These are phyloP conservation scores for Oxycera nigricornis DNA, from an alignment of 2,888 invertebrate genomes.

Conservation along the genomic window DNA sequence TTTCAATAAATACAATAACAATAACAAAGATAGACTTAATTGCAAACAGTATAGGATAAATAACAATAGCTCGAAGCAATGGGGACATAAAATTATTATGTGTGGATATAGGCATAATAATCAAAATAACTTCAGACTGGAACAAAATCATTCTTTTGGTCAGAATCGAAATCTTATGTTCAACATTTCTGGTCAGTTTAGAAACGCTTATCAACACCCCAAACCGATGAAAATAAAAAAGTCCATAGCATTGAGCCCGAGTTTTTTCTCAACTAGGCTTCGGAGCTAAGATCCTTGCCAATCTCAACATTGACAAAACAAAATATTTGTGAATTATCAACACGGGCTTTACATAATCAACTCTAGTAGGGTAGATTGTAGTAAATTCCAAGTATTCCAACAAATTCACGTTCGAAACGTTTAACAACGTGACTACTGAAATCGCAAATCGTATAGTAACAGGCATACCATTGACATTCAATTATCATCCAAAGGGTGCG, in stretches of 20 bases:
- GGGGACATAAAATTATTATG: too few species aligned
- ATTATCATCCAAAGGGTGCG: neutral
- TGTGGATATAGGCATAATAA: too few species aligned
- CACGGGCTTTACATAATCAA: neutral
- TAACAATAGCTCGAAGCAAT: too few species aligned
- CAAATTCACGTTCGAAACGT: too few species aligned
- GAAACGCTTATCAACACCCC: neutral
- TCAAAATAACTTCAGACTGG: neutral
- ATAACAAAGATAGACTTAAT: too few species aligned
- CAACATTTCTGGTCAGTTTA: neutral
- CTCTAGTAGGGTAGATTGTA: neutral
- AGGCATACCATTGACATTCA: neutral
- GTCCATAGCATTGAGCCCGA: neutral
- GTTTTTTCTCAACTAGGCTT: constrained; percentile 8
- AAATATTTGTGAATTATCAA: constrained; percentile 7
- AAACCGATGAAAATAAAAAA: neutral
- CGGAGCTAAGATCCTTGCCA: neutral
- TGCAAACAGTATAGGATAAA: too few species aligned
- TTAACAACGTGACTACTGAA: constrained; percentile 1
- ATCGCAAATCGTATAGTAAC: neutral
- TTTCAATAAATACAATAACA: too few species aligned
- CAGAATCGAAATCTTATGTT: neutral
- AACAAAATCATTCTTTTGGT: neutral
- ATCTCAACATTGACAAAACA: constrained; percentile 1
- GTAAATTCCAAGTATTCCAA: neutral